Percentiles rank a stretch among this genome's conserved stretches.
Conservation (phyloP, 2,888 invertebrate genomes). For the Abrostola triplasia region DNA sequence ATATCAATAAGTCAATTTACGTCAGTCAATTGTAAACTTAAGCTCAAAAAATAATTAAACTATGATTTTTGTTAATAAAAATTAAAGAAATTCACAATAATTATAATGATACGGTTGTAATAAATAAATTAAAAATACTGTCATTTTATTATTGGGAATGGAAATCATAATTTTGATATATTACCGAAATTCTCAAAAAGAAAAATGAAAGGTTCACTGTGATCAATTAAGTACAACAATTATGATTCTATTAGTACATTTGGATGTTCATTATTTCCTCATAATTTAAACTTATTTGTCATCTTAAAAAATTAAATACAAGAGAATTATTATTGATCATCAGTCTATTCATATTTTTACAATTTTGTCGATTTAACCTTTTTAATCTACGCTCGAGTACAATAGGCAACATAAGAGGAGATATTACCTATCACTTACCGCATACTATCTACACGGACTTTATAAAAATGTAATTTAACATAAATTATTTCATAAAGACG, state of each 20-base stretch:
- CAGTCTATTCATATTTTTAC: constrained; percentile 88
- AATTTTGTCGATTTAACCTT: constrained; percentile 86
- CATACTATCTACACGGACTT: constrained; percentile 79
- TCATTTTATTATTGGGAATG: constrained; percentile 81
- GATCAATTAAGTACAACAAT: constrained; percentile 86
- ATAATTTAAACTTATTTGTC: constrained; percentile 87
- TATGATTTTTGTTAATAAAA: constrained; percentile 75
- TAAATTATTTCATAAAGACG: constrained; percentile 75
- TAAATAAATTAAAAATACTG: constrained; percentile 86
- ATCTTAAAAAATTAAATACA: constrained; percentile 87
- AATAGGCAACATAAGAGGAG: constrained; percentile 84
- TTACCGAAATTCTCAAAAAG: constrained; percentile 79
- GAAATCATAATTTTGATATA: constrained; percentile 67
- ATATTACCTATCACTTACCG: constrained; percentile 72
- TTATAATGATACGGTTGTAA: constrained; percentile 71
- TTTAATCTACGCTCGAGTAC: constrained; percentile 77
- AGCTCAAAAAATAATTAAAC: constrained; percentile 81
- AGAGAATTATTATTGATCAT: constrained; percentile 87
- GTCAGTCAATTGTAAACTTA: constrained; percentile 85
- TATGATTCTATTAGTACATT: constrained; percentile 71
- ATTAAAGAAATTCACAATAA: constrained; percentile 78
- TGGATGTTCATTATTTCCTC: constrained; percentile 72
- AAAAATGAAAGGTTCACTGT: constrained; percentile 86
- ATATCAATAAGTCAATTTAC: constrained; percentile 78
- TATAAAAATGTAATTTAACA: constrained; percentile 79